phyloP scores from a whole-genome alignment of 2,888 invertebrate species.

The Aelia acuminata region DNA sequence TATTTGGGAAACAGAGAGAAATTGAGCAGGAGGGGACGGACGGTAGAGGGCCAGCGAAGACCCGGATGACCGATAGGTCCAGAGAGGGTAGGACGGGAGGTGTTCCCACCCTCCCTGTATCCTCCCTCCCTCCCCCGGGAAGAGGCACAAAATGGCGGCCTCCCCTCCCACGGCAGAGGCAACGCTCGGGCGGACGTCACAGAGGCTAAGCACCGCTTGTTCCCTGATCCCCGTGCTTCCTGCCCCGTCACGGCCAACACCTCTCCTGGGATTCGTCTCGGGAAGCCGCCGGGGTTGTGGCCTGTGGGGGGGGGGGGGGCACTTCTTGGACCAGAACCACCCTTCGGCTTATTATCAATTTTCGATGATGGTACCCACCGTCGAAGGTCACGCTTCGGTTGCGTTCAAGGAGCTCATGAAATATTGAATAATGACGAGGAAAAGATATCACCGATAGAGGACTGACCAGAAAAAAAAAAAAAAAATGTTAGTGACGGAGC shows the following conservation, averaged over 20 bases:
- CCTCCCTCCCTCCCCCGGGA: conserved; percentile 39
- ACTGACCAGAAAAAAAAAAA: not conserved
- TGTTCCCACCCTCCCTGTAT: conserved; percentile 45
- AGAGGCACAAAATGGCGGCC: conserved; percentile 37
- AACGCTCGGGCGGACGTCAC: conserved; percentile 51
- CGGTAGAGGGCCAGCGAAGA: not conserved
- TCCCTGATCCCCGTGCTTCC: conserved; percentile 55
- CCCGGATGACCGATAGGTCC: not conserved
- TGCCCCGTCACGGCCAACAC: conserved; percentile 53
- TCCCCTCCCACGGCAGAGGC: conserved; percentile 41
- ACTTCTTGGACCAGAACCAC: conserved; percentile 4
- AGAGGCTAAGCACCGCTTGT: conserved; percentile 40
- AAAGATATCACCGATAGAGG: not conserved
- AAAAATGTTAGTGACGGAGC: not conserved
- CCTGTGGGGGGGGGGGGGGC: conserved; percentile 31
- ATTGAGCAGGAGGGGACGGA: not conserved
- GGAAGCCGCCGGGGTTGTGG: not conserved
- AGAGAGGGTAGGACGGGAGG: not conserved
- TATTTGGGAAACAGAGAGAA: too few relatives aligned
- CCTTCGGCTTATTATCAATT: conserved; percentile 30
- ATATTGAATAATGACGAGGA: not conserved
- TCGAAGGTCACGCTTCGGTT: not conserved
- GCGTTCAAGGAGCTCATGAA: not conserved
- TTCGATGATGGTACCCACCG: not conserved
- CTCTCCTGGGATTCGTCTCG: conserved; percentile 9